Evolutionary conservation across 1,140 invertebrate genomes (phyloP).

Genomic region (Monomorium pharaonis): DNA sequence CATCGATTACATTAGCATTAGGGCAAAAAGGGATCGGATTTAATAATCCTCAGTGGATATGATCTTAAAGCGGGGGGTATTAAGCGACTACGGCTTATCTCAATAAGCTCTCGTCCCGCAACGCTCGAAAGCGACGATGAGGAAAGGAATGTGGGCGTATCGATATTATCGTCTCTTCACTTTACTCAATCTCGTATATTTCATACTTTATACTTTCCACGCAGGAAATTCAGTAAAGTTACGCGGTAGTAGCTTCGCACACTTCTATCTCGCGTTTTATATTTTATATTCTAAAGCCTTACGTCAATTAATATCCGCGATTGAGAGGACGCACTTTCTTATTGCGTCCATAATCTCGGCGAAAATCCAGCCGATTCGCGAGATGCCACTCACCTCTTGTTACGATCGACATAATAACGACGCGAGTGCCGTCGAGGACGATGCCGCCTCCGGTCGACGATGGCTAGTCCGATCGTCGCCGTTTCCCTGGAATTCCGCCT

Average conservation of each 20-base stretch:
- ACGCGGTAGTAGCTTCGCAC: neutral
- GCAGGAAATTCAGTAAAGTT: neutral
- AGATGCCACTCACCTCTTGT: constrained; percentile 76
- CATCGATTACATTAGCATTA: constrained; percentile 70
- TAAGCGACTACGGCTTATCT: constrained; percentile 40
- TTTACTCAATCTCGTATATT: neutral
- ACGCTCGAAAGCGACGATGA: neutral
- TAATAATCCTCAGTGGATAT: constrained; percentile 61
- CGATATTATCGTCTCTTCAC: neutral
- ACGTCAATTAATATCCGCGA: neutral
- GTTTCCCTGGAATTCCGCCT: constrained; percentile 77
- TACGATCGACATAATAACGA: constrained; percentile 79
- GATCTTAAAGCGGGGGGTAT: constrained; percentile 63
- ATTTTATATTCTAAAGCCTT: neutral
- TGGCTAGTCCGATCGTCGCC: constrained; percentile 54
- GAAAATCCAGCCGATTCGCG: neutral
- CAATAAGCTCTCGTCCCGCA: neutral
- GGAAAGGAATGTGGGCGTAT: neutral
- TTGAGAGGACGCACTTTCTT: neutral
- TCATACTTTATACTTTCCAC: neutral
- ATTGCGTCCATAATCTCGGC: neutral
- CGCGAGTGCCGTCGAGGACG: constrained; percentile 76
- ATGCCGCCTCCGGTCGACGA: constrained; percentile 74
- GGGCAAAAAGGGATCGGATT: constrained; percentile 56
- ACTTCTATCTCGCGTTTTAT: neutral